These are phyloP conservation scores for Nomia melanderi DNA, from an alignment of 1,140 invertebrate species.

Conservation along the genomic window DNA sequence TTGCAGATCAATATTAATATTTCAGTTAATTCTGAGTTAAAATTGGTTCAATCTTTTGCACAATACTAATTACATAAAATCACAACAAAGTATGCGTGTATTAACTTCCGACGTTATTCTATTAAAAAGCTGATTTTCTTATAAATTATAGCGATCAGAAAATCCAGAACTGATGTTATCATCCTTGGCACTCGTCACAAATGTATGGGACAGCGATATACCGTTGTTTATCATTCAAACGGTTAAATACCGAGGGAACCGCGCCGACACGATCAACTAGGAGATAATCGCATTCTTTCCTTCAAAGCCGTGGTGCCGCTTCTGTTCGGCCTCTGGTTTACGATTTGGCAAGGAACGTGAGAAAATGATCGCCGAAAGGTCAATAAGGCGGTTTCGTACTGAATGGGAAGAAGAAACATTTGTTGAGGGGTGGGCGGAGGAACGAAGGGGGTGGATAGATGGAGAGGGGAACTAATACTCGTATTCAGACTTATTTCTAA, in stretches of 20 bases:
- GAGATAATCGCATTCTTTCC: background rate
- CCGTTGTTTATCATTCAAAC: too few species aligned
- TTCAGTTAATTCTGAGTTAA: too few species aligned
- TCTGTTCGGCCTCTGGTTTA: background rate
- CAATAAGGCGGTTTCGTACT: conserved; percentile 10
- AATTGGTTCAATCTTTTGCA: too few species aligned
- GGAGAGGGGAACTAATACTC: background rate
- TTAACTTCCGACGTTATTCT: too few species aligned
- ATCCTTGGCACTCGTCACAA: too few species aligned
- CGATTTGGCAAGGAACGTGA: conserved; percentile 8
- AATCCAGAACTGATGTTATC: too few species aligned
- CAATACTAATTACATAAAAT: too few species aligned
- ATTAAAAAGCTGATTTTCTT: too few species aligned
- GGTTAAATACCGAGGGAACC: conserved; percentile 22
- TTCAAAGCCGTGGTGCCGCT: background rate
- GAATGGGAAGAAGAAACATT: background rate
- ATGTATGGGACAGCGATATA: too few species aligned
- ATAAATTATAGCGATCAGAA: too few species aligned
- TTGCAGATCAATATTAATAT: too few species aligned
- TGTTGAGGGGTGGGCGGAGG: background rate
- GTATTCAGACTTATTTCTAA: conserved; percentile 15
- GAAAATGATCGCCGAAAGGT: conserved; percentile 9
- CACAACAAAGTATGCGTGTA: too few species aligned
- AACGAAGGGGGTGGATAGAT: background rate
- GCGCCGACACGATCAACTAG: conserved; percentile 25